Conservation (phyloP, 1,140 invertebrate genomes). For the Scaptomyza hsui region DNA sequence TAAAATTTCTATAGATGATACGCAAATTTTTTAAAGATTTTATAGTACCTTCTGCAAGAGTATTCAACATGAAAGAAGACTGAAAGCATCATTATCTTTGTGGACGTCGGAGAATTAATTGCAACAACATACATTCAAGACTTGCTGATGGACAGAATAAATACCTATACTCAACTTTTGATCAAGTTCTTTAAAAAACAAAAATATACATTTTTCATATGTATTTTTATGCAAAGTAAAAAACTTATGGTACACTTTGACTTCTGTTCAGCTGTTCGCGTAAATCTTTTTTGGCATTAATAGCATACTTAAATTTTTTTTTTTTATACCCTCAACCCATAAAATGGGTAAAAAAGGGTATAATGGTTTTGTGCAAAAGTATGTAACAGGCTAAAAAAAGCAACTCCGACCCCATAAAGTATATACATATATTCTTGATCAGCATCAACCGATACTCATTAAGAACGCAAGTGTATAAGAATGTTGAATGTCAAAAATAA, state of each 20-base stretch:
- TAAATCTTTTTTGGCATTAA: neutral
- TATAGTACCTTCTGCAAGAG: neutral
- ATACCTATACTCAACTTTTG: conserved; percentile 14
- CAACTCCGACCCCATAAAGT: too few species aligned
- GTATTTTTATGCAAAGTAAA: neutral
- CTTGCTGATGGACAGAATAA: conserved; percentile 10
- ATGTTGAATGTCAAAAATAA: too few species aligned
- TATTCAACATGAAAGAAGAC: neutral
- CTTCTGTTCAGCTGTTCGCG: conserved; percentile 8
- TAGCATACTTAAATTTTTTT: too few species aligned
- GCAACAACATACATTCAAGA: neutral
- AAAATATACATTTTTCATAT: neutral
- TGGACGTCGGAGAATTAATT: neutral
- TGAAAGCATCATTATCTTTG: conserved; percentile 9
- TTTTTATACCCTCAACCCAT: too few species aligned
- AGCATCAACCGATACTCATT: too few species aligned
- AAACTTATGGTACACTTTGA: conserved; percentile 1
- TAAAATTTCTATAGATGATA: too few species aligned
- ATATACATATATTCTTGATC: too few species aligned
- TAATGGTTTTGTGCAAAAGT: too few species aligned
- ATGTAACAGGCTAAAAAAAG: too few species aligned
- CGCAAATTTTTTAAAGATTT: neutral
- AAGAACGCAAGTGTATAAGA: too few species aligned
- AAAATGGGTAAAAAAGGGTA: too few species aligned
- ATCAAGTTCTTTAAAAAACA: conserved; percentile 12